Evolutionary conservation across 2,888 invertebrate genomes (phyloP).

Genomic region (Apotomis capreana): DNA sequence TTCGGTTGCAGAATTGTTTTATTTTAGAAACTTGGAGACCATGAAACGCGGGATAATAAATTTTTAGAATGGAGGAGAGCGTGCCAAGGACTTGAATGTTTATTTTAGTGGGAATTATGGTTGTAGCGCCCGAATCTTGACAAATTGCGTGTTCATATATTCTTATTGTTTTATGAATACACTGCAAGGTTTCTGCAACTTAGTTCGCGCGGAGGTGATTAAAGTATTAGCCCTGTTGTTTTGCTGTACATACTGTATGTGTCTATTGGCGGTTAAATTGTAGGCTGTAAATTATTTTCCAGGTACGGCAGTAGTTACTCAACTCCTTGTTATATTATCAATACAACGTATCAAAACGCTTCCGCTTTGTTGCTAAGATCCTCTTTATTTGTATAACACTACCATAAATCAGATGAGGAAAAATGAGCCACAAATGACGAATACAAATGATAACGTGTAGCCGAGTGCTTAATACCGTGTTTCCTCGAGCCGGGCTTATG

Average conservation of each 20-base stretch:
- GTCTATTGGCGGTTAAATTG: too few relatives aligned
- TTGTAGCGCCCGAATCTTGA: slow-evolving; percentile 19
- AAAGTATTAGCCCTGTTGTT: too few relatives aligned
- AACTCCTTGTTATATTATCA: neutral
- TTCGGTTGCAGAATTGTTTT: slow-evolving; percentile 30
- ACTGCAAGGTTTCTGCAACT: neutral
- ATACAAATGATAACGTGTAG: slow-evolving; percentile 18
- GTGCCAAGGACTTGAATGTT: slow-evolving; percentile 30
- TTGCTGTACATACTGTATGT: too few relatives aligned
- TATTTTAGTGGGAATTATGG: slow-evolving; percentile 30
- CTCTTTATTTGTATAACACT: neutral
- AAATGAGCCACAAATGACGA: slow-evolving; percentile 3
- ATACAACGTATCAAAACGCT: neutral
- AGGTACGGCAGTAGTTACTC: too few relatives aligned
- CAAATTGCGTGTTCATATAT: slow-evolving; percentile 6
- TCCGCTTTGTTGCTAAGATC: neutral
- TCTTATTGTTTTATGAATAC: slow-evolving; percentile 7
- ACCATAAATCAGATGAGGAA: slow-evolving; percentile 9
- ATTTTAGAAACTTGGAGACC: slow-evolving; percentile 24
- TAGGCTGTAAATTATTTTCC: too few relatives aligned
- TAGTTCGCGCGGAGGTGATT: too few relatives aligned
- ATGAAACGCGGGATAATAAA: slow-evolving; percentile 16
- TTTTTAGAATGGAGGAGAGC: slow-evolving; percentile 26
- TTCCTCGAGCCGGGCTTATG: slow-evolving; percentile 5
- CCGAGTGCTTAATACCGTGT: slow-evolving; percentile 12